Evolutionary conservation across 2,888 invertebrate genomes (phyloP), one percentile per base, ranked within the genome.

Genomic region (Nipponacmea schrenckii): DNA sequence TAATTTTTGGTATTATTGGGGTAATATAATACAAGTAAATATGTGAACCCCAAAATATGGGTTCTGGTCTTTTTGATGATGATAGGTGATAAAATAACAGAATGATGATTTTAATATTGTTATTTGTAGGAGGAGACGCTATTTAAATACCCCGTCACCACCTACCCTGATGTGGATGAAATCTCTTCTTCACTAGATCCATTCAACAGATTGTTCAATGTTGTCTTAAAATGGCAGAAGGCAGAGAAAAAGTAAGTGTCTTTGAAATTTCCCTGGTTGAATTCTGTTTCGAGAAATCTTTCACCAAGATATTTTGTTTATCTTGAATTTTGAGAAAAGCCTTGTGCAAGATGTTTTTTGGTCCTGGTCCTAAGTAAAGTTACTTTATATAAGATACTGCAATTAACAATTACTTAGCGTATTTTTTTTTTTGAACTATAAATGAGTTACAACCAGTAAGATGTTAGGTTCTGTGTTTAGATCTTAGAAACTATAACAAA

Each of bases 151-250:
- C 94, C 94, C 1, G 87, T 93, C 67, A 93, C 94, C 0, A 89
- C 90, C 20, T 97, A 95, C 90, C 92, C 93, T 0, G 94, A 94
- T 71, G 91, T 96, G 68, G 93, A 93, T 76, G 94, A 95, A 81
- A 90, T 96, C 56, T 82, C 81, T n/a, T 75, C 75, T n/a, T 81
- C 85, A n/a, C 83, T 96, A 79, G 94, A 93, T 74, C 91, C 91
- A 2, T 91, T 90, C 85, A 86, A 89, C 64, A 87, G 89, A 74
- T 86, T 92, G 39, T 91, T 91, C 81, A 88, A 88, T 26, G 88
- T 91, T 12, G 92, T 93, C 71, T 90, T 92, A 77, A 91, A 92
- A 84, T 96, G 96, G 94, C 92, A 93, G 86, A 92, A 94, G 68
- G 93, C 94, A 81, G 93, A 93, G 84, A 93, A 93, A 81, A 94